Conservation (phyloP, 2,888 invertebrate species). For the Chymomyza amoena region DNA sequence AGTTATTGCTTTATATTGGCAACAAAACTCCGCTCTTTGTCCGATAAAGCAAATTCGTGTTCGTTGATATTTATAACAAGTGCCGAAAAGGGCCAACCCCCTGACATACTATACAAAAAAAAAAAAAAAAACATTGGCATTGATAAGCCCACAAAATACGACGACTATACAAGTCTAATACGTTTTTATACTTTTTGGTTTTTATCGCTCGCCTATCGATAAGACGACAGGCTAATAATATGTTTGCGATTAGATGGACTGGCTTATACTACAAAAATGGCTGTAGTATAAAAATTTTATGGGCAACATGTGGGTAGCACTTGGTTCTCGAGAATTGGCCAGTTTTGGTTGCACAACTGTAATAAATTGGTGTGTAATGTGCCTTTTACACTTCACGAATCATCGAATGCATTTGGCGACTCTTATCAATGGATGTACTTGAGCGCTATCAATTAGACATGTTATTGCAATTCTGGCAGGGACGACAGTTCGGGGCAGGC, state of each 20-base stretch:
- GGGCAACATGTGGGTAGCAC: neutral
- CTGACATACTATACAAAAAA: neutral
- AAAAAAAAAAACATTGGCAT: neutral
- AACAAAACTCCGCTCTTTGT: slow-evolving; percentile 45
- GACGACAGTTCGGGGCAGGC: no score
- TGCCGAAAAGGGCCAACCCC: slow-evolving; percentile 1
- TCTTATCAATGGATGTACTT: neutral
- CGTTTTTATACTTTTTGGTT: neutral
- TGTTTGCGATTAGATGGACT: neutral
- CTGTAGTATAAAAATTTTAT: slow-evolving; percentile 11
- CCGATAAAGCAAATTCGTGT: slow-evolving; percentile 53
- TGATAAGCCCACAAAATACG: slow-evolving; percentile 27
- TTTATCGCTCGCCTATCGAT: slow-evolving; percentile 20
- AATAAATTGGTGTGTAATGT: neutral
- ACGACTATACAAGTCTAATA: slow-evolving; percentile 45
- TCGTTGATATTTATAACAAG: slow-evolving; percentile 57
- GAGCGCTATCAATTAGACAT: neutral
- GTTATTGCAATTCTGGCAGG: neutral
- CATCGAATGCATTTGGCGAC: neutral
- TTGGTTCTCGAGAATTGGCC: neutral
- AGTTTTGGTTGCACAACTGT: neutral
- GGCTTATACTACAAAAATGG: neutral
- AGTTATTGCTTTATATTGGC: slow-evolving; percentile 59
- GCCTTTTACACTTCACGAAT: neutral
- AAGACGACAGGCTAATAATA: slow-evolving; percentile 34